Evolutionary conservation across 2,888 invertebrate species (phyloP).

Genomic region (Temnothorax ravouxi): DNA sequence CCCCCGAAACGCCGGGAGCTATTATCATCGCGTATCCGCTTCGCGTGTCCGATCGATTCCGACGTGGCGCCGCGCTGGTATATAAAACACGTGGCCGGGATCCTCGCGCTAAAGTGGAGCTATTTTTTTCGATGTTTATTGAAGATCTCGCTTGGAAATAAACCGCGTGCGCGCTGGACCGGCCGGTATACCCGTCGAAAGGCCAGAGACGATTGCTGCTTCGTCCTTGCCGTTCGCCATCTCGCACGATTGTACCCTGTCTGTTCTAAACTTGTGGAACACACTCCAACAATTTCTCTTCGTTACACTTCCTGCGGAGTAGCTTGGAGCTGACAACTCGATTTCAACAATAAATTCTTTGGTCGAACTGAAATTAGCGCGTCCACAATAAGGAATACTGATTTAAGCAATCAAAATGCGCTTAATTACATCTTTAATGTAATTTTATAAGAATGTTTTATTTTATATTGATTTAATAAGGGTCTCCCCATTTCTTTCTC

Average conservation of each 20-base stretch:
- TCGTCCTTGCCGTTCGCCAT: conserved; percentile 6
- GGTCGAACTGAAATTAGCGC: not conserved
- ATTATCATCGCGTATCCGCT: conserved; percentile 36
- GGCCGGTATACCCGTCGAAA: conserved; percentile 14
- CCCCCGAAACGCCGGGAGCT: not conserved
- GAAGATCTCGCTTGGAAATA: conserved; percentile 58
- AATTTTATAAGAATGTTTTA: not conserved
- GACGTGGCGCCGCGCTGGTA: conserved; percentile 6
- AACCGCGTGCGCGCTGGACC: conserved; percentile 18
- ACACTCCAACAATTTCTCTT: not conserved
- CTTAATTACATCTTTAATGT: not conserved
- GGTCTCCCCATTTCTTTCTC: not conserved
- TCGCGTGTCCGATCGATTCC: conserved; percentile 21
- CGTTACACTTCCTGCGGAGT: not conserved
- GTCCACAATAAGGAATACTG: not conserved
- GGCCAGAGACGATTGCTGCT: conserved; percentile 7
- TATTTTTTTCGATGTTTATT: conserved; percentile 64
- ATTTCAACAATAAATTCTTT: not conserved
- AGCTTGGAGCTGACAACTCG: not conserved
- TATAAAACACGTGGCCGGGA: conserved; percentile 53
- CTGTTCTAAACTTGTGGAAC: not conserved
- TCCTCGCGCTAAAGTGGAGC: conserved; percentile 41
- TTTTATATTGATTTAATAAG: not conserved
- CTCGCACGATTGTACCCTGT: conserved; percentile 12
- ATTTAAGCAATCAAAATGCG: not conserved